Conservation (phyloP, 2,113 vertebrate genomes). For the Boulengeromyrus knoepffleri region DNA sequence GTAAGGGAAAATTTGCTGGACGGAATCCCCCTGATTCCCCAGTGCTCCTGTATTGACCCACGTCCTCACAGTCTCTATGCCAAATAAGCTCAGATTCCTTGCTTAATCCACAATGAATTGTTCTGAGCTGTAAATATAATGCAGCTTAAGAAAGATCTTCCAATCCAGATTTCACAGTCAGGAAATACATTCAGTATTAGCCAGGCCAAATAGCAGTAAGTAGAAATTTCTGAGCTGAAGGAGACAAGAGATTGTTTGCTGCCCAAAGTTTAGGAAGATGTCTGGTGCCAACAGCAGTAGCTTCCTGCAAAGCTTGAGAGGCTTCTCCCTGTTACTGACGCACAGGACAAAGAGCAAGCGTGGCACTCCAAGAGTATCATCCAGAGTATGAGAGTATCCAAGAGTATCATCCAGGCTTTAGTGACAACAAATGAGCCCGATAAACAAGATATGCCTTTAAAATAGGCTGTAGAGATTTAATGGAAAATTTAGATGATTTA, state of each 20-base stretch:
- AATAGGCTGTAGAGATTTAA: not conserved
- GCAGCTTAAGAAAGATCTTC: not conserved
- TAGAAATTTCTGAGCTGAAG: not conserved
- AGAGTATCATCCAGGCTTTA: not conserved
- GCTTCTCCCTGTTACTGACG: not conserved
- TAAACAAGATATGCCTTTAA: not conserved
- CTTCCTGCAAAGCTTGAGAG: not conserved
- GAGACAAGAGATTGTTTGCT: not conserved
- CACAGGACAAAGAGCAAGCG: not conserved
- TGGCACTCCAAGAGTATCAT: not conserved
- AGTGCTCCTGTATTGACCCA: not conserved
- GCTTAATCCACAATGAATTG: not conserved
- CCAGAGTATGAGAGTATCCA: too few species aligned
- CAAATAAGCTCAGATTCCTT: not conserved
- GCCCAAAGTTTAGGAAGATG: not conserved
- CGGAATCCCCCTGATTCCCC: not conserved
- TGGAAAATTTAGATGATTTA: not conserved
- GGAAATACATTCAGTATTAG: not conserved
- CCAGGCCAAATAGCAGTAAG: not conserved
- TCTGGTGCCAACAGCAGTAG: not conserved
- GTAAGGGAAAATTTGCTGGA: not conserved
- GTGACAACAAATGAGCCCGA: not conserved
- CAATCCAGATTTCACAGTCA: not conserved
- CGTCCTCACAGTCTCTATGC: not conserved
- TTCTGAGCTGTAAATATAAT: not conserved